Evolutionary conservation across 2,113 vertebrate species (phyloP).

Genomic region (Pipa parva): DNA sequence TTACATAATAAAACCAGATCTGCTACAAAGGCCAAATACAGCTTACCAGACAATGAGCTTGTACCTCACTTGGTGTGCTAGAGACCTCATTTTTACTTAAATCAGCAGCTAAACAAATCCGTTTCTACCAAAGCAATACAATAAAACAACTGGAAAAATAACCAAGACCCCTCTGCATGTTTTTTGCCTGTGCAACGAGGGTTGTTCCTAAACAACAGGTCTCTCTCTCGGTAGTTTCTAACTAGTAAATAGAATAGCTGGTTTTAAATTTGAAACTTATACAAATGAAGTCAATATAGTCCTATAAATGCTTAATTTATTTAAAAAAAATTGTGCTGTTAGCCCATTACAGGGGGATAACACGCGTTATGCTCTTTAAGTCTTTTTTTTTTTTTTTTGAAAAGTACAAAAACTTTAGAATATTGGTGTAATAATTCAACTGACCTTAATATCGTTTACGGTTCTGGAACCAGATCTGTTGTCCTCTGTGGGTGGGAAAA

Average conservation of each 20-base stretch:
- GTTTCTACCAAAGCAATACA: not conserved
- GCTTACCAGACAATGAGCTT: not conserved
- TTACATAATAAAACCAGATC: not conserved
- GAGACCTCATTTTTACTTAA: not conserved
- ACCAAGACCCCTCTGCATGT: not conserved
- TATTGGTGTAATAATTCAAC: conserved; percentile 63
- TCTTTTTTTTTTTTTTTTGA: conserved; percentile 50
- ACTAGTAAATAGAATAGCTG: conserved; percentile 47
- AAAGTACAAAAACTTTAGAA: conserved; percentile 69
- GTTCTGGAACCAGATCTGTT: conserved; percentile 69
- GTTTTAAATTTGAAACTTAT: conserved; percentile 75
- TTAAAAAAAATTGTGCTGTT: conserved; percentile 78
- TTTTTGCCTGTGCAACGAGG: conserved; percentile 1
- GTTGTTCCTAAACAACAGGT: not conserved
- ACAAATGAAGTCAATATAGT: conserved; percentile 80
- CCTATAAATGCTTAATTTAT: conserved; percentile 83
- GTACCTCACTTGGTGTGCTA: not conserved
- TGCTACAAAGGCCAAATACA: not conserved
- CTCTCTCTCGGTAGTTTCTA: not conserved
- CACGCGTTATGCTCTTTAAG: conserved; percentile 54
- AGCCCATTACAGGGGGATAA: conserved; percentile 69
- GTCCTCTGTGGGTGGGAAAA: conserved; percentile 47
- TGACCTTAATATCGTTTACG: conserved; percentile 58
- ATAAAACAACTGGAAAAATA: not conserved
- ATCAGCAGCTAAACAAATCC: conserved; percentile 21